Percentiles rank a stretch among this genome's conserved stretches.
Evolutionary conservation across 2,797 vertebrate species (phyloP).

Genomic region (Diglossa cyanea): DNA sequence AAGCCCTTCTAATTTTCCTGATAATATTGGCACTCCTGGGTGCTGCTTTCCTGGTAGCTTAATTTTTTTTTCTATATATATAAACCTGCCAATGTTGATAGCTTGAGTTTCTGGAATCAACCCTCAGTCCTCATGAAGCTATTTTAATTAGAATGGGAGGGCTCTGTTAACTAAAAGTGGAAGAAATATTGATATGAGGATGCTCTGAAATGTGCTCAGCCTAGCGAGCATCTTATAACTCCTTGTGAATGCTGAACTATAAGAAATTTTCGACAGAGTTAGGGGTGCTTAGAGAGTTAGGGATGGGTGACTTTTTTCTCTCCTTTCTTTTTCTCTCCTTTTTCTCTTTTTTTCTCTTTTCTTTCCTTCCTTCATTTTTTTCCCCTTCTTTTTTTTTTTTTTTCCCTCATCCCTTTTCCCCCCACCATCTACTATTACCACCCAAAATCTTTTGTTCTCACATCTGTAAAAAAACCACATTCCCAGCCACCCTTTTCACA

Average conservation of each 20-base stretch:
- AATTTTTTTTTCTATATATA: neutral
- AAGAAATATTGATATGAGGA: neutral
- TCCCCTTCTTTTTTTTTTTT: too few species aligned
- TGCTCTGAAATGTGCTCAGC: neutral
- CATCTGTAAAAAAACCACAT: neutral
- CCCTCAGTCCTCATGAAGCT: conserved; percentile 30
- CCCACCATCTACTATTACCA: neutral
- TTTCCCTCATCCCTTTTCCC: accelerated
- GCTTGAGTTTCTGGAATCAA: conserved; percentile 33
- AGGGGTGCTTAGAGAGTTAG: too few species aligned
- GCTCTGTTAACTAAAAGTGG: conserved; percentile 53
- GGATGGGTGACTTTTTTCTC: neutral
- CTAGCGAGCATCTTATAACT: neutral
- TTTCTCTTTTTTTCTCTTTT: neutral
- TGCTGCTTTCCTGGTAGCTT: conserved; percentile 14
- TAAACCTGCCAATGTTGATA: conserved; percentile 21
- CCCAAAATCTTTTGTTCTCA: neutral
- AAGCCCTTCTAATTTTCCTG: conserved; percentile 49
- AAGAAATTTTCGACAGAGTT: neutral
- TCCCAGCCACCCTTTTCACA: neutral
- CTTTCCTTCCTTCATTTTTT: neutral
- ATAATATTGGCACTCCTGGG: conserved; percentile 38
- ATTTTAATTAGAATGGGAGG: conserved; percentile 58
- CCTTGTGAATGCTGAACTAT: neutral
- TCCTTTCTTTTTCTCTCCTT: neutral